phyloP scores from a whole-genome alignment of 2,797 vertebrate genomes.

The Silurus lanzhouensis region DNA sequence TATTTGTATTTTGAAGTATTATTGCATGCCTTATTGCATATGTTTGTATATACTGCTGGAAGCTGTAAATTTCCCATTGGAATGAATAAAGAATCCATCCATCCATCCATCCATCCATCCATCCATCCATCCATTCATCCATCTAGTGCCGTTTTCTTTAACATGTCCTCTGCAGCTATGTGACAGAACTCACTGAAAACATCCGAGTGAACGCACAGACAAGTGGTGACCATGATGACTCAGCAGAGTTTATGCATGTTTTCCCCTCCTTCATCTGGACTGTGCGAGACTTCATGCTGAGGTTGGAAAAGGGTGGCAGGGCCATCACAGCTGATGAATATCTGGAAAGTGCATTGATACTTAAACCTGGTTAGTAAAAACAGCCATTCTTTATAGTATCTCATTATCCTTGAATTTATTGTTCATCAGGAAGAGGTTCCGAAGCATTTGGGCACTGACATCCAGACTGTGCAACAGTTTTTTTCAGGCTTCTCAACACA shows the following conservation, averaged over 20 bases:
- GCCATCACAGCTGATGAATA: constrained; percentile 67
- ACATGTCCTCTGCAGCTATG: constrained; percentile 59
- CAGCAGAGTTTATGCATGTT: constrained; percentile 60
- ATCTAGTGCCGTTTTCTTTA: constrained; percentile 43
- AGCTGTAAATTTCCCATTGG: no score
- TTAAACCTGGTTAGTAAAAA: constrained; percentile 54
- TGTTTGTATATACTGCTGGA: no score
- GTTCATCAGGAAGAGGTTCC: no score
- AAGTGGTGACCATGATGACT: constrained; percentile 27
- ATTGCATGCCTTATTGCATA: no score
- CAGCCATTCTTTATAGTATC: background rate
- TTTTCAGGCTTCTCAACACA: no score
- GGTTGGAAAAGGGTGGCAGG: constrained; percentile 55
- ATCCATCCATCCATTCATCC: no score
- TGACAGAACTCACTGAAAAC: constrained; percentile 67
- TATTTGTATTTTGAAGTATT: no score
- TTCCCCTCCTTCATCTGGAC: constrained; percentile 74
- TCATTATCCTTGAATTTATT: background rate
- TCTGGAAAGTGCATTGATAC: constrained; percentile 65
- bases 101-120: no score
- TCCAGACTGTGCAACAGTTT: background rate
- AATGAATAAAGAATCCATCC: no score
- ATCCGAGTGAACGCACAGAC: constrained; percentile 62
- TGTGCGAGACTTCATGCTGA: constrained; percentile 72
- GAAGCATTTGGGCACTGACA: background rate